phyloP scores from a whole-genome alignment of 2,797 vertebrate genomes.

The Amniataba percoides region DNA sequence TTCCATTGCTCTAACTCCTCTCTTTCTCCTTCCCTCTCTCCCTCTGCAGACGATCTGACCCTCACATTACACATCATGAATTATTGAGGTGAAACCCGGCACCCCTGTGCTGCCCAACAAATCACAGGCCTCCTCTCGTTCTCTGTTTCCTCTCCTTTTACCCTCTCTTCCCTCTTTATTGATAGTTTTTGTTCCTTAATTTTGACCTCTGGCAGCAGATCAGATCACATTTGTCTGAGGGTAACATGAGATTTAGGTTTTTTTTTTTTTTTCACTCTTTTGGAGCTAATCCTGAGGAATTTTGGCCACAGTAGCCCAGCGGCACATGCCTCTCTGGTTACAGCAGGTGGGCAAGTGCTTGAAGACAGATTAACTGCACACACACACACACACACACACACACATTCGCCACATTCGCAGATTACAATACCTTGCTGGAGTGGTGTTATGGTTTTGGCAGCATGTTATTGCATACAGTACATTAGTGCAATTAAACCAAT shows the following conservation, averaged over 20 bases:
- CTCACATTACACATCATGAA: conserved; percentile 76
- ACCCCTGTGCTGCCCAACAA: conserved; percentile 65
- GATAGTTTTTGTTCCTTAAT: conserved; percentile 65
- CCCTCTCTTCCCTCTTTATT: conserved; percentile 57
- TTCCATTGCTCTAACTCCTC: not conserved
- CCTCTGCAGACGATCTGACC: conserved; percentile 51
- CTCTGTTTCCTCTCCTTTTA: conserved; percentile 51
- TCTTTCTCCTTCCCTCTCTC: conserved; percentile 7
- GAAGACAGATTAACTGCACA: conserved; percentile 46
- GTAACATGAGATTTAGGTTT: conserved; percentile 56
- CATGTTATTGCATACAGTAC: conserved; percentile 17
- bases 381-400: conserved; percentile 3
- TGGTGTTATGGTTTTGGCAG: conserved; percentile 47
- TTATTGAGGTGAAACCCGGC: conserved; percentile 80
- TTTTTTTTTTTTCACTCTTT: conserved; percentile 26
- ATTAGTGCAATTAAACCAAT: conserved; percentile 45
- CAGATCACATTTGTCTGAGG: conserved; percentile 45
- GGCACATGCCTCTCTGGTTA: conserved; percentile 45
- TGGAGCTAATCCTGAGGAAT: conserved; percentile 51
- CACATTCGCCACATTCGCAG: too few relatives aligned
- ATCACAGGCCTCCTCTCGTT: conserved; percentile 60
- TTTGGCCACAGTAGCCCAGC: conserved; percentile 30
- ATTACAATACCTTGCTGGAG: conserved; percentile 39
- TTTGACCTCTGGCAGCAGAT: conserved; percentile 62
- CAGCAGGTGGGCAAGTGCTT: conserved; percentile 50